phyloP scores from a whole-genome alignment of 2,888 invertebrate species.

The Octonoba sinensis region DNA sequence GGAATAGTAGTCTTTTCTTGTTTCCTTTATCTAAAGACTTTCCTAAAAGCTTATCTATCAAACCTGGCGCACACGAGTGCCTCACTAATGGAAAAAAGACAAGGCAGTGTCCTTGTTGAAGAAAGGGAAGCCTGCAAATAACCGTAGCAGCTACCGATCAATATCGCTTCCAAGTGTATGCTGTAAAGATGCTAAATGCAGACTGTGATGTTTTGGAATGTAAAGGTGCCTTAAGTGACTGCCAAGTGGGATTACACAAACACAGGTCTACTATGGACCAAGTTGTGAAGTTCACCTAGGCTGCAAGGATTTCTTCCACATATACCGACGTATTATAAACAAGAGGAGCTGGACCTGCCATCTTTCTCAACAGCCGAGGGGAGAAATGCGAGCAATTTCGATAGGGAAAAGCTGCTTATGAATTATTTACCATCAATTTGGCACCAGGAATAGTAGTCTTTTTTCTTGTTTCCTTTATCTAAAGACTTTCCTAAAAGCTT shows the following conservation, averaged over 20 bases:
- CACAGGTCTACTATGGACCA: background rate
- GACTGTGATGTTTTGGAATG: background rate
- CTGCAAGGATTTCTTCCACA: too few species aligned
- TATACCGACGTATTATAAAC: too few species aligned
- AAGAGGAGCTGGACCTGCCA: too few species aligned
- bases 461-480: background rate
- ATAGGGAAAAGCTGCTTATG: too few species aligned
- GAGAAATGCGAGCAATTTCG: too few species aligned
- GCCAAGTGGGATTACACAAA: background rate
- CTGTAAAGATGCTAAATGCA: background rate
- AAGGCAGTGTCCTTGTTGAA: background rate
- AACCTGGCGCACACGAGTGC: background rate
- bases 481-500: background rate
- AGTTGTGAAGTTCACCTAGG: too few species aligned
- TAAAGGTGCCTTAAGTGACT: background rate
- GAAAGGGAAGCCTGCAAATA: background rate
- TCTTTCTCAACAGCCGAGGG: too few species aligned
- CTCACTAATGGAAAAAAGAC: background rate
- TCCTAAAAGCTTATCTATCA: background rate
- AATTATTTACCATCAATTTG: too few species aligned
- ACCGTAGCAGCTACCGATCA: background rate
- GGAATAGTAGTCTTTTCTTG: background rate
- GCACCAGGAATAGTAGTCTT: background rate
- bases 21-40: background rate
- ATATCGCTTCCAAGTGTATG: background rate